Evolutionary conservation across 2,888 invertebrate genomes (phyloP), one percentile per base, ranked within the genome.

Genomic region (Macropis europaea): DNA sequence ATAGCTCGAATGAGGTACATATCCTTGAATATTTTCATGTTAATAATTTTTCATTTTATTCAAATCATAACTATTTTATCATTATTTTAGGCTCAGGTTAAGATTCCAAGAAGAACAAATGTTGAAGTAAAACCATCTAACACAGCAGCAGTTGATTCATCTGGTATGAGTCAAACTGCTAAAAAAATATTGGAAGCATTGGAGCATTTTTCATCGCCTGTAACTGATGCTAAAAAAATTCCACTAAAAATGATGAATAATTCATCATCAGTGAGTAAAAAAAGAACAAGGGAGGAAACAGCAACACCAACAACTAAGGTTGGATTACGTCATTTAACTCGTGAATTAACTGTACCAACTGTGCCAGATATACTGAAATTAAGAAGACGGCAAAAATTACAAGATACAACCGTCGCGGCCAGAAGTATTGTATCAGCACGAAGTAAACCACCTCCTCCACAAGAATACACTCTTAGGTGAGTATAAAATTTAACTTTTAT

Each of bases 151-250:
- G 84, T 84, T 42, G 89, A 89, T 54, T 87, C 88, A 59, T 85
- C 91, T 24, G 90, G 91, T 9, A 92, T 95, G 88, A 95, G 95
- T 85, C 92, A 93, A 75, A 95, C 97, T 3, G 95, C 97, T 0
- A 93, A 94, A 81, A 92, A 94, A 73, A 95, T 97, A 75, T 90
- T 97, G 82, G 94, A 95, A 82, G 92, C 96, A 3, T 90, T 97
- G 60, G 96, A 97, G 87, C 93, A 95, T 81, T 96, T 95, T 90
- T 94, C 96, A 0, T 95, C 96, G 1, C 96, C 97, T 0, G 90
- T 96, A 53, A 91, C 91, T 43, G 96, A 97, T 88, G 96, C 95
- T 1, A 95, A 93, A 84, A 94, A 94, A 85, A 95, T 96, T 88
- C 95, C 95, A 2, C 79, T 91, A n/a, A 89, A 89, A 43, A 82